Percentiles rank a stretch among this genome's conserved stretches.
These are phyloP conservation scores for Amblyopsis rosae DNA, from an alignment of 2,113 vertebrate genomes.

Conservation along the genomic window DNA sequence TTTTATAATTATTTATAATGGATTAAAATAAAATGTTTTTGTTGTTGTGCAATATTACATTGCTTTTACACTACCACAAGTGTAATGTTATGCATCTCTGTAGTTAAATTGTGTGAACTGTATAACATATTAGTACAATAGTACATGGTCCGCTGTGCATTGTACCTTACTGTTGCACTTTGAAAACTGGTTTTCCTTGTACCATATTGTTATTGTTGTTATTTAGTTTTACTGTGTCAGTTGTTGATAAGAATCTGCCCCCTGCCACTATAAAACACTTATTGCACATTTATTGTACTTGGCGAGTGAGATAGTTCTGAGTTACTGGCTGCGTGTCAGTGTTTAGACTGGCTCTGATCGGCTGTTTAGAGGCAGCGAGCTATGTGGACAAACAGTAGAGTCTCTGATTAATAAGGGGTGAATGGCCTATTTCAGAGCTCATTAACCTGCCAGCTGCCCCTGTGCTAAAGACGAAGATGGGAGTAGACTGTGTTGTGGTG, in stretches of 20 bases:
- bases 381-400: constrained; percentile 43
- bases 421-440: constrained; percentile 56
- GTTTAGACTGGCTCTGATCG: constrained; percentile 43
- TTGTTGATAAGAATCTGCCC: neutral
- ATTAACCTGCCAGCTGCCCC: constrained; percentile 51
- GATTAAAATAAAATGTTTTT: too few species aligned
- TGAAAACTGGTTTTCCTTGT: too few species aligned
- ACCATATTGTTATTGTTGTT: neutral
- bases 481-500: too few species aligned
- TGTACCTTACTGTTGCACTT: too few species aligned
- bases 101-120: too few species aligned
- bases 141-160: too few species aligned
- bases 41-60: too few species aligned
- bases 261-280: neutral
- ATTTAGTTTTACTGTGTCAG: neutral
- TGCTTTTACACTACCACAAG: too few species aligned
- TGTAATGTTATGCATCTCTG: too few species aligned
- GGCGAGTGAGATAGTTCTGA: neutral
- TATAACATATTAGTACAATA: too few species aligned
- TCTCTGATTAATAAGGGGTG: constrained; percentile 56
- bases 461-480: constrained; percentile 3
- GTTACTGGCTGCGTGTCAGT: constrained; percentile 36
- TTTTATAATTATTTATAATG: too few species aligned
- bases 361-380: constrained; percentile 36
- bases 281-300: neutral